Evolutionary conservation across 2,797 vertebrate species (phyloP).

Genomic region (Takifugu rubripes): DNA sequence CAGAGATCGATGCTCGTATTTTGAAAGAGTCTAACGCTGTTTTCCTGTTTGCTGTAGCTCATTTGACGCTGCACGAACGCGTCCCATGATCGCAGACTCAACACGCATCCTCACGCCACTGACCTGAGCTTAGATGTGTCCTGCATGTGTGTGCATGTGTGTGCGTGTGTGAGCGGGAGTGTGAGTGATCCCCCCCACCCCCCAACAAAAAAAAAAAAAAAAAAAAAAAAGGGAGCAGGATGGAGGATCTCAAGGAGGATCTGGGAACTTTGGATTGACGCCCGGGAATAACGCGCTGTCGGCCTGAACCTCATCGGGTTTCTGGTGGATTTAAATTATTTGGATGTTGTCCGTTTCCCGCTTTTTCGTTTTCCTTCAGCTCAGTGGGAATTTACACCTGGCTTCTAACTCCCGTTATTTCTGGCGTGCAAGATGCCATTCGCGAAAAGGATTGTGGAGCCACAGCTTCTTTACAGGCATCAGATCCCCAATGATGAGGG

Average conservation of each 20-base stretch:
- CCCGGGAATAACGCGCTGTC: constrained; percentile 70
- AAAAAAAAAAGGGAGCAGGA: constrained; percentile 63
- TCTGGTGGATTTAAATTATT: constrained; percentile 68
- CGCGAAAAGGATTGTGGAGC: constrained; percentile 93
- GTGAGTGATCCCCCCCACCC: constrained; percentile 65
- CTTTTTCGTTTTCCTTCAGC: constrained; percentile 52
- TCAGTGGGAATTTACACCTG: constrained; percentile 66
- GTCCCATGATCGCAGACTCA: constrained; percentile 68
- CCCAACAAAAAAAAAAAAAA: constrained; percentile 38
- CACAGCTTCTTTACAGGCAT: constrained; percentile 91
- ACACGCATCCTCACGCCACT: constrained; percentile 71
- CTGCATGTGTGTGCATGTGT: constrained; percentile 70
- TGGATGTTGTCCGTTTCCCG: constrained; percentile 69
- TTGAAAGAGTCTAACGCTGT: constrained; percentile 1
- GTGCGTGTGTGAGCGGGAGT: constrained; percentile 64
- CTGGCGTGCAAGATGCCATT: constrained; percentile 87
- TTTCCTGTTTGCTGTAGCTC: constrained; percentile 27
- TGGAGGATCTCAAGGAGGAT: constrained; percentile 79
- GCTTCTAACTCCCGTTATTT: constrained; percentile 50
- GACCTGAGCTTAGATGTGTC: constrained; percentile 65
- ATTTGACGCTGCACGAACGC: constrained; percentile 56
- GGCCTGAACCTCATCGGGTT: constrained; percentile 60
- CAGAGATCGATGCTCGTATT: constrained; percentile 31
- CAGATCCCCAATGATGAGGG: constrained; percentile 78
- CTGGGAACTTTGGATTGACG: constrained; percentile 81